Evolutionary conservation across 2,797 vertebrate species (phyloP).

Genomic region (Ctenosaura bakeri): DNA sequence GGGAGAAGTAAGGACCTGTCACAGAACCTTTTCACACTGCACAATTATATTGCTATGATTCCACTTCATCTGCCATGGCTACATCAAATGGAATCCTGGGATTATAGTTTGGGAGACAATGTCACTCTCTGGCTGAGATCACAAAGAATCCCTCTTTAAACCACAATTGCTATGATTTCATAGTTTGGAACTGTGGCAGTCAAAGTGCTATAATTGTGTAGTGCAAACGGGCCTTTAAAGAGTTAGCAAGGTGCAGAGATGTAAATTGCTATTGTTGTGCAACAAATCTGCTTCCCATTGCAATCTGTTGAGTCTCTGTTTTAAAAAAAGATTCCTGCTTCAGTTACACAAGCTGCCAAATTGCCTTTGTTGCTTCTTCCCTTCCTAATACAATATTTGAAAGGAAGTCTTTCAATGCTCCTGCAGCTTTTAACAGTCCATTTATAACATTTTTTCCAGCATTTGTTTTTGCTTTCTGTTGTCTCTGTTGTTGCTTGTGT

Average conservation of each 20-base stretch:
- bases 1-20: too few relatives aligned
- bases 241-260: accelerated
- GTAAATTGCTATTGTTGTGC: background rate
- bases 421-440: slow-evolving; percentile 71
- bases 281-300: background rate
- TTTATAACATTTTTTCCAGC: slow-evolving; percentile 51
- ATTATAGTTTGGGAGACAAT: too few relatives aligned
- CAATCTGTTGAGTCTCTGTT: slow-evolving; percentile 32
- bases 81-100: too few relatives aligned
- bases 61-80: too few relatives aligned
- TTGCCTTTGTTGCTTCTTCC: slow-evolving; percentile 22
- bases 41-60: too few relatives aligned
- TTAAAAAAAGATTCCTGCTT: background rate
- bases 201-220: too few relatives aligned
- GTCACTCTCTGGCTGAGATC: too few relatives aligned
- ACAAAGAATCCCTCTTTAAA: too few relatives aligned
- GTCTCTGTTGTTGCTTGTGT: slow-evolving; percentile 59
- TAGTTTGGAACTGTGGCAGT: too few relatives aligned
- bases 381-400: slow-evolving; percentile 64
- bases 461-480: slow-evolving; percentile 53
- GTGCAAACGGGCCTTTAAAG: background rate
- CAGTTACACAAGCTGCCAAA: background rate
- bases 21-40: too few relatives aligned
- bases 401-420: slow-evolving; percentile 65
- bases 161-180: too few relatives aligned